These are phyloP conservation scores for Colletes gigas DNA, from an alignment of 1,140 invertebrate genomes.

Conservation along the genomic window DNA sequence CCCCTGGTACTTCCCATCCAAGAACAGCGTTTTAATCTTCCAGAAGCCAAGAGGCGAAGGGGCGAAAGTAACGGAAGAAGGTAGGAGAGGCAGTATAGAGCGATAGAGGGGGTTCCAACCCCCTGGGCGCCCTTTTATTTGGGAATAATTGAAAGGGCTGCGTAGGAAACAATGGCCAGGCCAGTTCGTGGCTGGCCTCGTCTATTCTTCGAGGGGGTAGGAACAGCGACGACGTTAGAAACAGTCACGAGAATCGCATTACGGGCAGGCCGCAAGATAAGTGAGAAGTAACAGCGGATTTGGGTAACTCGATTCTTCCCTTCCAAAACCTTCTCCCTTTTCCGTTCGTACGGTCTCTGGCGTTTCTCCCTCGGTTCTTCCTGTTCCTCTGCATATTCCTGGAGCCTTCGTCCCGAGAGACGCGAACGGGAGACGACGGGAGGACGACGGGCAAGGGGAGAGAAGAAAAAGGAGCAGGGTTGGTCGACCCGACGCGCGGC, in stretches of 20 bases:
- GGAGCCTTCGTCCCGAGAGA: conserved; percentile 17
- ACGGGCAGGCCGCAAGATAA: conserved; percentile 52
- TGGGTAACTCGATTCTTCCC: conserved; percentile 64
- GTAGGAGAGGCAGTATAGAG: conserved; percentile 25
- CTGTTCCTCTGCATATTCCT: conserved; percentile 21
- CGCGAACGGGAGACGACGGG: conserved; percentile 19
- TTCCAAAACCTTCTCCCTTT: neutral
- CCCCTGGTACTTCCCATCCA: conserved; percentile 42
- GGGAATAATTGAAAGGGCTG: conserved; percentile 66
- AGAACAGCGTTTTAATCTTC: conserved; percentile 42
- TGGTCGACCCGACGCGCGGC: conserved; percentile 52
- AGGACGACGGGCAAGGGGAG: conserved; percentile 13
- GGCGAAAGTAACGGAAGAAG: conserved; percentile 25
- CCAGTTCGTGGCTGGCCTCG: conserved; percentile 48
- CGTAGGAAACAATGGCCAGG: conserved; percentile 61
- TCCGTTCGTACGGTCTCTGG: neutral
- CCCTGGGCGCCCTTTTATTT: conserved; percentile 67
- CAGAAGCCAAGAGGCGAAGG: conserved; percentile 51
- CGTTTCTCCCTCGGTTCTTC: conserved; percentile 1
- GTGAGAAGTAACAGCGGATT: conserved; percentile 59
- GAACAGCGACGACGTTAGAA: conserved; percentile 53
- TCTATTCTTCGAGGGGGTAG: conserved; percentile 4
- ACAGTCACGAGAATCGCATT: conserved; percentile 55
- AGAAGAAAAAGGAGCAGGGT: conserved; percentile 52
- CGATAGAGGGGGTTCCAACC: conserved; percentile 15